Conservation (phyloP, 1,140 invertebrate species). For the Dufourea novaeangliae region DNA sequence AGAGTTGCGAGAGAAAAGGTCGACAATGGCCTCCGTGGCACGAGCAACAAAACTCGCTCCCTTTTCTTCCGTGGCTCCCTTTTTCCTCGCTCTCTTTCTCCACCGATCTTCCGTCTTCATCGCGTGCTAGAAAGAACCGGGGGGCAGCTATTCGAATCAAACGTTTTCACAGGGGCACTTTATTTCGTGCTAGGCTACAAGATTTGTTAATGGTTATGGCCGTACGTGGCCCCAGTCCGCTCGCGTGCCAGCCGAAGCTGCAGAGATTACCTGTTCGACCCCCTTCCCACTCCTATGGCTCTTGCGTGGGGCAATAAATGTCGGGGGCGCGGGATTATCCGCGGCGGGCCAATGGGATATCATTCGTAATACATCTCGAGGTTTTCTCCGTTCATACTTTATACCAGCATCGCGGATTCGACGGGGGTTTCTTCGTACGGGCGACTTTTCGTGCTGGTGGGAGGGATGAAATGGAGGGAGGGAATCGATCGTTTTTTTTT, state of each 20-base stretch:
- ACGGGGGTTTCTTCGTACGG: not conserved
- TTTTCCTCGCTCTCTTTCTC: not conserved
- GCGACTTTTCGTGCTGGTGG: too few relatives aligned
- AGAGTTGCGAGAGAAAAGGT: conserved; percentile 24
- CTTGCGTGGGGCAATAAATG: conserved; percentile 65
- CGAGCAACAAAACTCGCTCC: conserved; percentile 35
- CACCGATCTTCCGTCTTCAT: too few relatives aligned
- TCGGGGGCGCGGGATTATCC: conserved; percentile 64
- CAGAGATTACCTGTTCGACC: conserved; percentile 61
- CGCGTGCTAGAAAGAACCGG: too few relatives aligned
- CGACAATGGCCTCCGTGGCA: conserved; percentile 56
- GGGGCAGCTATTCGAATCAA: conserved; percentile 64
- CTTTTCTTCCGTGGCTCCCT: conserved; percentile 27
- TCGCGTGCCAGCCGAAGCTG: conserved; percentile 58
- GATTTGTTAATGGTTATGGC: conserved; percentile 71
- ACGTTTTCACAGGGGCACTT: conserved; percentile 62
- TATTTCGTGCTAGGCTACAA: conserved; percentile 67
- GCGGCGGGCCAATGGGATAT: conserved; percentile 55
- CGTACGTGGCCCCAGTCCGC: conserved; percentile 30
- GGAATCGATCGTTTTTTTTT: too few relatives aligned
- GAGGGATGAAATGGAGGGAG: too few relatives aligned
- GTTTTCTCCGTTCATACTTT: conserved; percentile 55
- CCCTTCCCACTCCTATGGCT: too few relatives aligned
- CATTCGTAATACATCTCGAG: conserved; percentile 56
- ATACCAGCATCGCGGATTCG: not conserved